These are phyloP conservation scores for Drosophila funebris DNA, from an alignment of 1,140 invertebrate genomes.

Conservation along the genomic window DNA sequence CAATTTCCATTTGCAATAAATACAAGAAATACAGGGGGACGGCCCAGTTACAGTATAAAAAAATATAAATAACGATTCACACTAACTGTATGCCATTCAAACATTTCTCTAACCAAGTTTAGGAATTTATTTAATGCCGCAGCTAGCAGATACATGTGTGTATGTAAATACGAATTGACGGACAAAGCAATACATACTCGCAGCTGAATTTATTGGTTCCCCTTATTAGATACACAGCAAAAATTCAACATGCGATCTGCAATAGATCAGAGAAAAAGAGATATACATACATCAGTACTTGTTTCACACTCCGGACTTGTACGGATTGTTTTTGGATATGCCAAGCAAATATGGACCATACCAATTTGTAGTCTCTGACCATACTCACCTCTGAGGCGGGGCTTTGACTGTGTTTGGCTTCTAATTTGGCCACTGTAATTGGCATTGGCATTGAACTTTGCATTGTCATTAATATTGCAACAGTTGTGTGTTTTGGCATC, in stretches of 20 bases:
- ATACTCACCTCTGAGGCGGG: constrained; percentile 43
- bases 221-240: constrained; percentile 52
- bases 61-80: background rate
- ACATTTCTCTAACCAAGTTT: no score
- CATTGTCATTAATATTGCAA: constrained; percentile 13
- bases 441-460: constrained; percentile 1
- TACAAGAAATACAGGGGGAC: background rate
- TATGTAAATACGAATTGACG: background rate
- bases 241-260: constrained; percentile 56
- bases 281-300: background rate
- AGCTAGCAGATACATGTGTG: background rate
- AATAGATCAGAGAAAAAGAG: constrained; percentile 48
- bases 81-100: no score
- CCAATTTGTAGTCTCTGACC: background rate
- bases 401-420: constrained; percentile 6
- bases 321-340: background rate
- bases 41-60: background rate
- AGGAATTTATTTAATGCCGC: no score
- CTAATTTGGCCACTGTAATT: constrained; percentile 2
- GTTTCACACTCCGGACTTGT: background rate
- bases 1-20: no score
- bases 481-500: background rate
- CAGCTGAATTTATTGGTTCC: constrained; percentile 27
- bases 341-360: constrained; percentile 5
- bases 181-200: constrained; percentile 33